These are phyloP conservation scores for Seriola quinqueradiata DNA, from an alignment of 2,113 vertebrate species.

Conservation along the genomic window DNA sequence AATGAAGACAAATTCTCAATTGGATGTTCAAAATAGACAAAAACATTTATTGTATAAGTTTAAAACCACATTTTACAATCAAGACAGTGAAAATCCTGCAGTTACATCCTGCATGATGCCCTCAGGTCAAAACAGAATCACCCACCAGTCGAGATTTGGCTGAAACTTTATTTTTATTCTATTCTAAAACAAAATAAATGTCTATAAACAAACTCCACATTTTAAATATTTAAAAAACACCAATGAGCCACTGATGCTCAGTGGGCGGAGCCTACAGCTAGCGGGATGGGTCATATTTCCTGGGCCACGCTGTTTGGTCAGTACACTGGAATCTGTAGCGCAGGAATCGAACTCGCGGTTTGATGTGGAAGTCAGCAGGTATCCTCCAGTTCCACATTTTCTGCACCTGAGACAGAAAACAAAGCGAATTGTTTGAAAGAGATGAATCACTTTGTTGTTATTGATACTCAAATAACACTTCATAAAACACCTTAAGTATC, in stretches of 20 bases:
- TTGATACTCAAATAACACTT: no score
- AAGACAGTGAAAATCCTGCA: slow-evolving; percentile 27
- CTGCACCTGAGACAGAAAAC: slow-evolving; percentile 78
- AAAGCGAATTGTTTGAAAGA: not conserved
- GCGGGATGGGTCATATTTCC: slow-evolving; percentile 66
- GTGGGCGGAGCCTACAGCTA: slow-evolving; percentile 61
- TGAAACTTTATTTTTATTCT: slow-evolving; percentile 8
- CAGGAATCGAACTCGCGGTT: slow-evolving; percentile 82
- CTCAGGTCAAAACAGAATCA: slow-evolving; percentile 26
- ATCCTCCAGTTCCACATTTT: slow-evolving; percentile 90
- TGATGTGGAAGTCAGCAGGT: slow-evolving; percentile 88
- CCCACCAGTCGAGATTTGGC: not conserved
- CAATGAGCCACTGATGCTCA: slow-evolving; percentile 12
- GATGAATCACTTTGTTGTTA: not conserved
- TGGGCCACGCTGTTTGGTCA: slow-evolving; percentile 75
- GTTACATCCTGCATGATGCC: slow-evolving; percentile 48
- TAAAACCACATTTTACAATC: slow-evolving; percentile 49
- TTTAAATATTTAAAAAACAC: slow-evolving; percentile 79
- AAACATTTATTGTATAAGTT: slow-evolving; percentile 59
- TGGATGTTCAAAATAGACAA: slow-evolving; percentile 68
- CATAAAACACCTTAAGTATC: no score
- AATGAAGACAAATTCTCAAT: slow-evolving; percentile 26
- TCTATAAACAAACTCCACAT: slow-evolving; percentile 66
- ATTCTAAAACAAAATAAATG: slow-evolving; percentile 51
- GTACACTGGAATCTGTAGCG: slow-evolving; percentile 84